phyloP scores from a whole-genome alignment of 2,797 vertebrate species.

The Cossypha dichroa region DNA sequence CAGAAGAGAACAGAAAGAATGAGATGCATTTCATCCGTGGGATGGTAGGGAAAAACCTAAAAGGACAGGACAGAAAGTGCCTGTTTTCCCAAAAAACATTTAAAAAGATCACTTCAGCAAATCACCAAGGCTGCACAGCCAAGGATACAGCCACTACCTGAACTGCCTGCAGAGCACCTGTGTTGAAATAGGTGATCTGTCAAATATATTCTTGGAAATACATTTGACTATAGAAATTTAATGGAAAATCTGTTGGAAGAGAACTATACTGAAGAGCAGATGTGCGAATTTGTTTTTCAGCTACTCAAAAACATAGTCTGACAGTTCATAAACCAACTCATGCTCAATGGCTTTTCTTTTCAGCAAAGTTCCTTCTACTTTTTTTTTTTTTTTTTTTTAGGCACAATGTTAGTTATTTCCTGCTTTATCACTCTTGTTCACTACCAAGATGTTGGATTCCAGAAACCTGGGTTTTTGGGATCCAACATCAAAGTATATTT shows the following conservation, averaged over 20 bases:
- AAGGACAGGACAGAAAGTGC: neutral
- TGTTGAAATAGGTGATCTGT: neutral
- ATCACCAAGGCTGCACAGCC: neutral
- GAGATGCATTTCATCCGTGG: rapidly evolving
- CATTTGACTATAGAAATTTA: neutral
- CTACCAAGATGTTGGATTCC: neutral
- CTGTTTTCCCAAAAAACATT: neutral
- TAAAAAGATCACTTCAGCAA: neutral
- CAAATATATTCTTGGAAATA: neutral
- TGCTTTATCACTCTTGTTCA: neutral
- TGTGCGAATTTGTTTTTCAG: neutral
- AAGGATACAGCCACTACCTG: neutral
- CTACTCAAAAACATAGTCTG: neutral
- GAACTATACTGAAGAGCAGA: neutral
- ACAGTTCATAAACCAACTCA: neutral
- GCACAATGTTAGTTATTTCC: neutral
- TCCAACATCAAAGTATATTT: neutral
- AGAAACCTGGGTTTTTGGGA: no score
- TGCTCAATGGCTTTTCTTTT: neutral
- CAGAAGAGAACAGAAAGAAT: neutral
- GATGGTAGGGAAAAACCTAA: neutral
- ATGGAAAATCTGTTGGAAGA: neutral
- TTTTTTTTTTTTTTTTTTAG: neutral
- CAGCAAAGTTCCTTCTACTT: neutral
- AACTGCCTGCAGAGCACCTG: neutral